Percentiles rank a stretch among this genome's conserved stretches.
phyloP scores from a whole-genome alignment of 1,140 invertebrate species.

The Cydia fagiglandana region DNA sequence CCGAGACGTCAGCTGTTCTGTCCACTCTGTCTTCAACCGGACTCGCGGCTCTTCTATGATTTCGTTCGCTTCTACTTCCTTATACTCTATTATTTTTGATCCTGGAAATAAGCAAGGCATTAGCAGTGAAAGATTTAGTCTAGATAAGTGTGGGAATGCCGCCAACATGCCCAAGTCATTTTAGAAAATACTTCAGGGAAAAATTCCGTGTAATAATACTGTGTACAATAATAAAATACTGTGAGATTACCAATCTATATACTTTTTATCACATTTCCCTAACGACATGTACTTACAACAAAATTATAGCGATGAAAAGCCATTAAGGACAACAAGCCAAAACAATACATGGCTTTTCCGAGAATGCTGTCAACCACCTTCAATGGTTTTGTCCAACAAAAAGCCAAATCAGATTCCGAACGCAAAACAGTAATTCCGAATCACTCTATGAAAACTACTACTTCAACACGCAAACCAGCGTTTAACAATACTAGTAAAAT shows the following conservation, averaged over 20 bases:
- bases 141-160: no score
- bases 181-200: no score
- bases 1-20: conserved; percentile 86
- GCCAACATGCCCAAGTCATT: no score
- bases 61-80: conserved; percentile 73
- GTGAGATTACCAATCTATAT: no score
- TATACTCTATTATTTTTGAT: conserved; percentile 77
- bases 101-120: conserved; percentile 46
- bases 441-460: conserved; percentile 26
- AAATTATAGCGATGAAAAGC: background rate
- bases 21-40: conserved; percentile 84
- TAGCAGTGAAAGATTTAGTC: background rate
- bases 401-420: conserved; percentile 19
- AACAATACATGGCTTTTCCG: background rate
- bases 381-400: conserved; percentile 21
- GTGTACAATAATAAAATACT: no score
- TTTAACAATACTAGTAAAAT: conserved; percentile 29
- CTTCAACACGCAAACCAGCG: conserved; percentile 22
- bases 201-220: no score
- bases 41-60: conserved; percentile 69
- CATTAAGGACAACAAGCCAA: conserved; percentile 1
- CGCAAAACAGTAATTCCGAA: conserved; percentile 26
- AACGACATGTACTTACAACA: background rate
- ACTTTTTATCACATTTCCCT: background rate
- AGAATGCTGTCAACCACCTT: background rate